A percentile compares a stretch with the other conserved stretches of the same genome.
These are phyloP conservation scores for Phalacrocorax carbo DNA, from an alignment of 2,113 vertebrate species.

Conservation along the genomic window DNA sequence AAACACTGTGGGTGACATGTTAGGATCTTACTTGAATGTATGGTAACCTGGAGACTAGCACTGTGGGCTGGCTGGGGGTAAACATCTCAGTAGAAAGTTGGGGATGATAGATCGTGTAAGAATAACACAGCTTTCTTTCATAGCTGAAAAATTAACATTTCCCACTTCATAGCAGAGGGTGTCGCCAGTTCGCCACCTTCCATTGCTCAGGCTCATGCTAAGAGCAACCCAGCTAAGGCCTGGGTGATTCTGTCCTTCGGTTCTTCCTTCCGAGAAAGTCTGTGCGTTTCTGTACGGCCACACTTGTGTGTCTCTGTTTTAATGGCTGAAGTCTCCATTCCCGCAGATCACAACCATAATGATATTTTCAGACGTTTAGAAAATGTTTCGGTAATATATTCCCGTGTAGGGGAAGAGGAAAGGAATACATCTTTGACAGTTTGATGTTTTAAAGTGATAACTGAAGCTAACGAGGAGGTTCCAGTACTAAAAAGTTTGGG, in stretches of 20 bases:
- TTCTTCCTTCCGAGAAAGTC: neutral
- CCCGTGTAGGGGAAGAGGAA: neutral
- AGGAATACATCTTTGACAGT: neutral
- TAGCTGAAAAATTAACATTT: conserved; percentile 32
- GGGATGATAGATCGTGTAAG: neutral
- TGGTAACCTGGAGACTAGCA: neutral
- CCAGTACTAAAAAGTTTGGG: neutral
- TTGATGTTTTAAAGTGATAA: neutral
- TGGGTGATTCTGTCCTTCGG: fast-evolving
- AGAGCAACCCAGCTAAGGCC: neutral
- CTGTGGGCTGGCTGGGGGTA: neutral
- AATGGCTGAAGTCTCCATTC: neutral
- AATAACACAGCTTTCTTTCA: neutral
- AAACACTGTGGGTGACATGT: neutral
- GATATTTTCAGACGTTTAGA: neutral
- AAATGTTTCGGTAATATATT: neutral
- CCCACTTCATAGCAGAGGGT: neutral
- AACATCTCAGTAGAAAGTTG: neutral
- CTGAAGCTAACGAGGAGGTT: neutral
- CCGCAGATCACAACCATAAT: fast-evolving
- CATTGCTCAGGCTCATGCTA: conserved; percentile 62
- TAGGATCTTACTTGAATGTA: neutral
- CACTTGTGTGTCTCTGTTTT: fast-evolving
- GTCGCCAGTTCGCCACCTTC: neutral
- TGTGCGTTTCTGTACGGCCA: fast-evolving